A percentile compares a stretch with the other conserved stretches of the same genome.
Conservation (phyloP, 2,888 invertebrate species). For the Thumatha senex region DNA sequence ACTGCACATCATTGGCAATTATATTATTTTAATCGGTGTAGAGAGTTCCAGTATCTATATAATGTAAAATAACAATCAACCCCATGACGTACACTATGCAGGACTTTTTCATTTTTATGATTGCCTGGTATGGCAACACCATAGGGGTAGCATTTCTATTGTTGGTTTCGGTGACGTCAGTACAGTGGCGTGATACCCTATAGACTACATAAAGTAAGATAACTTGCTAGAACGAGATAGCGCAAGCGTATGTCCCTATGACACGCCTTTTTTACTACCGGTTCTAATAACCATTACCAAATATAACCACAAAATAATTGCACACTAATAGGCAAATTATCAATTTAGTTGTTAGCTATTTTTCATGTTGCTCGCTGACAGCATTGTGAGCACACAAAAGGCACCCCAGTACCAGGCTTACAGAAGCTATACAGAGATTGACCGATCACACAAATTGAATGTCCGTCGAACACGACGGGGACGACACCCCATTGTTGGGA, state of each 20-base stretch:
- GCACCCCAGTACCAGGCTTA: slow-evolving; percentile 55
- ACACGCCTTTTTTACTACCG: no score
- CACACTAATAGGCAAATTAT: neutral
- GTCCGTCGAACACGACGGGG: slow-evolving; percentile 64
- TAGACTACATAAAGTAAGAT: slow-evolving; percentile 22
- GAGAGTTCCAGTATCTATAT: neutral
- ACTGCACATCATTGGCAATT: no score
- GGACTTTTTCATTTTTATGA: slow-evolving; percentile 58
- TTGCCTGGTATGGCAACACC: slow-evolving; percentile 64
- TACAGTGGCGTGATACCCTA: neutral
- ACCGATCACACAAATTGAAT: slow-evolving; percentile 79
- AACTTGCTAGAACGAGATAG: neutral
- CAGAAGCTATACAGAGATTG: slow-evolving; percentile 68
- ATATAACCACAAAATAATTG: no score
- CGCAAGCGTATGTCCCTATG: no score
- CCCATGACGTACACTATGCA: slow-evolving; percentile 21
- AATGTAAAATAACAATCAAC: slow-evolving; percentile 10
- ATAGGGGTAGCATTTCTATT: slow-evolving; percentile 63
- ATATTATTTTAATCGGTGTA: no score
- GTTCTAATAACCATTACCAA: no score
- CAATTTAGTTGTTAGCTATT: slow-evolving; percentile 46
- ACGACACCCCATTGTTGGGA: slow-evolving; percentile 64
- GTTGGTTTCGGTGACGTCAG: slow-evolving; percentile 33
- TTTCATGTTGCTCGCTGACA: slow-evolving; percentile 56
- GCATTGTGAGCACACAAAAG: slow-evolving; percentile 71